phyloP scores from a whole-genome alignment of 2,113 vertebrate genomes.

The Crotalus helleri region DNA sequence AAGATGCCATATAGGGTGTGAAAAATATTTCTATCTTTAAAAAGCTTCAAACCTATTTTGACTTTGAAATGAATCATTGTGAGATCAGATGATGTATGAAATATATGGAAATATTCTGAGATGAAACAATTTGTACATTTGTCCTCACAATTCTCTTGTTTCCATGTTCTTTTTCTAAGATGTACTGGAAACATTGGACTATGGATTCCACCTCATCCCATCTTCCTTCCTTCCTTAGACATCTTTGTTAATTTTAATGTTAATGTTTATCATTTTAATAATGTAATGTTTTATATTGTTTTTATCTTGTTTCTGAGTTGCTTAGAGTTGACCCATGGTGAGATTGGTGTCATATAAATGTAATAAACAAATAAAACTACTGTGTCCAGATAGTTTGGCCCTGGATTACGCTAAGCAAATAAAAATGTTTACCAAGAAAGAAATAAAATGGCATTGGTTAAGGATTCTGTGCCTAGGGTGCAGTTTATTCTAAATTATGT shows the following conservation, averaged over 20 bases:
- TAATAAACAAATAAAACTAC: neutral
- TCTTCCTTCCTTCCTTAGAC: neutral
- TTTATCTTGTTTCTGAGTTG: neutral
- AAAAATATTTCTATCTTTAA: neutral
- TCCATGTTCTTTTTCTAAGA: neutral
- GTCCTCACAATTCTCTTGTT: neutral
- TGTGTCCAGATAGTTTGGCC: neutral
- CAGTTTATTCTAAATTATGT: neutral
- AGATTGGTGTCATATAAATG: neutral
- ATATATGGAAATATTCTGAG: neutral
- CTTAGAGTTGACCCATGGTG: neutral
- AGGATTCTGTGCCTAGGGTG: neutral
- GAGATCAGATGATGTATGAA: neutral
- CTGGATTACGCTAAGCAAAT: neutral
- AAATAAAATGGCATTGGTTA: neutral
- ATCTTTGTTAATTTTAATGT: neutral
- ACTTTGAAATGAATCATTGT: neutral
- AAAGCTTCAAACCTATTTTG: neutral
- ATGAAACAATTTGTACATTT: neutral
- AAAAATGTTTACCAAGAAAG: neutral
- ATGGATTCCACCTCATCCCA: neutral
- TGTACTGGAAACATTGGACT: neutral
- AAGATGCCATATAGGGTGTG: neutral
- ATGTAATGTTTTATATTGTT: neutral
- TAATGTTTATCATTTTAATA: neutral